Percentiles rank a stretch among this genome's conserved stretches.
Conservation (phyloP, 2,797 vertebrate genomes). For the Mionectes olivaceus region DNA sequence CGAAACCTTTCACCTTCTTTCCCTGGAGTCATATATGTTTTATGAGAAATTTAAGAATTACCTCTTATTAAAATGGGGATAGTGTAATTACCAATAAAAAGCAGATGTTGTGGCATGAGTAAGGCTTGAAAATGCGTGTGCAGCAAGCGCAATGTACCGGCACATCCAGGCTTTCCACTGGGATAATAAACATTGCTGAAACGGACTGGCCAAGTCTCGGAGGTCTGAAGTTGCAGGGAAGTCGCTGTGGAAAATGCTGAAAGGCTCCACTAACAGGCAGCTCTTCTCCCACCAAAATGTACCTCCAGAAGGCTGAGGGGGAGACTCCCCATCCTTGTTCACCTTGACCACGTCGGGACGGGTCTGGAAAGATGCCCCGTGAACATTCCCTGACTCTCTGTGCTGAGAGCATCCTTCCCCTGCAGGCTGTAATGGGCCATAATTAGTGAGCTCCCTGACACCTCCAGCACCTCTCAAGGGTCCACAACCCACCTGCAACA, state of each 20-base stretch:
- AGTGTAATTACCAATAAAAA: slow-evolving; percentile 70
- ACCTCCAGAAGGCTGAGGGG: background rate
- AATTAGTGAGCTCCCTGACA: slow-evolving; percentile 54
- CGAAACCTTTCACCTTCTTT: slow-evolving; percentile 65
- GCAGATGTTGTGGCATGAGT: slow-evolving; percentile 68
- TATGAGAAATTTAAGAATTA: slow-evolving; percentile 70
- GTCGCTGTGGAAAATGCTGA: background rate
- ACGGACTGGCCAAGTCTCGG: background rate
- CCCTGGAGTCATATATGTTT: slow-evolving; percentile 50
- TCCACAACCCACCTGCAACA: slow-evolving; percentile 54
- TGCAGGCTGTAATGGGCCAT: background rate
- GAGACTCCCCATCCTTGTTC: background rate
- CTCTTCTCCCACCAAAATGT: background rate
- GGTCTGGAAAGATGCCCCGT: background rate
- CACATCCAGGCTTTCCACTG: slow-evolving; percentile 48
- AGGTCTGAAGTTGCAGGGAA: slow-evolving; percentile 2
- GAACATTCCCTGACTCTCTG: accelerated
- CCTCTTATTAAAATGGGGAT: slow-evolving; percentile 67
- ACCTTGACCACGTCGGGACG: background rate
- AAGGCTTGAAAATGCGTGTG: slow-evolving; percentile 6
- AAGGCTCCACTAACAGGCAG: background rate
- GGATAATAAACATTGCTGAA: slow-evolving; percentile 50
- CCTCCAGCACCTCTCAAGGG: background rate
- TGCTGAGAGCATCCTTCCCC: slow-evolving; percentile 29
- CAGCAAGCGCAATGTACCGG: background rate